Evolutionary conservation across 2,888 invertebrate genomes (phyloP), one percentile per base, ranked within the genome.

Genomic region (Drosophila testacea): DNA sequence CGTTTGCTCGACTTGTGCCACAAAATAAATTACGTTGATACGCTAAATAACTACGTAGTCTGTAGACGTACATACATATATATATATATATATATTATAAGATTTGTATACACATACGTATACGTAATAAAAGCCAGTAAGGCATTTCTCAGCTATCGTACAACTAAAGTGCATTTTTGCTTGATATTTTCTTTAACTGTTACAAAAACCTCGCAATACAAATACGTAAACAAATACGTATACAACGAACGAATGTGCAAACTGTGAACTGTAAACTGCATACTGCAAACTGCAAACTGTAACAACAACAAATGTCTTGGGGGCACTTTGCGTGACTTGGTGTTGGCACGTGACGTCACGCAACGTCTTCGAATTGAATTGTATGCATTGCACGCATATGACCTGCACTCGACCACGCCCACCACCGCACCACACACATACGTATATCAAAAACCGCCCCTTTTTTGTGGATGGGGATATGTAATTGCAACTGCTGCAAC

Each of bases 91-190:
- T 36, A 11, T 50, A 34, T 32, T 32, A 32, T 30, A 30, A 41
- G 13, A 39, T 22, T 22, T 30, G 27, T 52, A 34, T 66, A 54
- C 22, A 44, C 22, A 16, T 59, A 59, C 42, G 39, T 59, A 59
- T 59, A 48, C 52, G 61, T 51, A 61, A 72, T 75, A 69, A 83
- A 82, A 73, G 83, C 74, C 81, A 70, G 65, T 48, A 81, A 66
- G 83, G 79, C 81, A 83, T 83, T 86, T 69, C 36, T 54, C 47
- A 67, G 59, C 61, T 68, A 78, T 77, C 80, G 74, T 71, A 77
- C 81, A 70, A 88, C 88, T 88, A 86, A 86, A 88, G 68, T 81
- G 81, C 81, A 80, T 86, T 86, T 84, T 79, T 83, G 46, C 80
- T 88, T 86, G 50, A 81, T 79, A 86, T 81, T 88, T 83, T 80